Base-by-base conservation (phyloP, 2,797 vertebrate species). In the Kryptopterus vitreolus region DNA sequence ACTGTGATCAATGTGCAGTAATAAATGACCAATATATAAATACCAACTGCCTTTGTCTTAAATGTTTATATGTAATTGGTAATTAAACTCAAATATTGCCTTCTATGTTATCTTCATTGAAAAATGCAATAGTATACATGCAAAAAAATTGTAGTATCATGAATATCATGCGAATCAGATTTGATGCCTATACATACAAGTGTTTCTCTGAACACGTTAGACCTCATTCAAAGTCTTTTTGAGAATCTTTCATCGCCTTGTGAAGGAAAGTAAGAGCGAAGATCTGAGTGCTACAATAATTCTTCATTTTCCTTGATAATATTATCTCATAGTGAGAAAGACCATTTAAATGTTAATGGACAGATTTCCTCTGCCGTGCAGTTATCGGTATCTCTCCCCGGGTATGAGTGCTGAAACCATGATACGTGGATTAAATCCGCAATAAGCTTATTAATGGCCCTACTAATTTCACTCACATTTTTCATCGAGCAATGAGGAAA, bases 321-420 rank as follows among this genome's bases (percentile, higher is more conserved):
- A 88, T 89, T 89, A 89, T 88, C 84, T 83, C 82, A 77, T 76
- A 38, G 24, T 80, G 74, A 62, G 83, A 89, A 90, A 87, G 74
- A 86, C 88, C 85, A 89, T 89, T 82, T 85, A 88, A 91, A 91
- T 92, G 89, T 88, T 91, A 91, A 91, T 91, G 88, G 88, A 88
- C 71, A 78, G 86, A 79, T 63, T 75, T 84, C 86, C 87, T 87
- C 85, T 76, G 33, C 82, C 79, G 63, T 59, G 79, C 75, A 65
- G 70, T 75, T 57, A 80, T 72, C 76, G 38, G 22, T 4, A 57
- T 58, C 74, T 77, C 74, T 84, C 57, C 68, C 20, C 77, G 22
- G 65, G 69, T 78, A 18, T 61, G 69, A 82, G 73, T 80, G 73
- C 59, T 74, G 48, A 58, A 73, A 76, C 48, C 15, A 52, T 11